phyloP scores from a whole-genome alignment of 2,797 vertebrate species.

The Otolemur crassicaudatus region DNA sequence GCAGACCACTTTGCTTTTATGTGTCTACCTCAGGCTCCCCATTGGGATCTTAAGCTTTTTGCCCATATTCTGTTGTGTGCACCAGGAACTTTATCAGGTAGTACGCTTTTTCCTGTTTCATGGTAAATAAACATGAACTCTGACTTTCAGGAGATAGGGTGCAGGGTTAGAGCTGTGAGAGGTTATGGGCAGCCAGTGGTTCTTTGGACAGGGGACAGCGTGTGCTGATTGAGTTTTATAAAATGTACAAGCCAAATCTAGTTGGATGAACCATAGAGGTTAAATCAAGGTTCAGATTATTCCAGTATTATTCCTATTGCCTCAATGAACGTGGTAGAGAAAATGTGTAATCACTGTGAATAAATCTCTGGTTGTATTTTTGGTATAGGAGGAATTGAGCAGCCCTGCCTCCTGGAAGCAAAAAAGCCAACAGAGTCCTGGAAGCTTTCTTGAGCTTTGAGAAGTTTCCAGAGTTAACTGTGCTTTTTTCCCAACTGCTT shows the following conservation, averaged over 20 bases:
- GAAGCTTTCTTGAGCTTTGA: slow-evolving; percentile 44
- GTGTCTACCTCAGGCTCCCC: background rate
- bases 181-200: background rate
- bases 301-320: background rate
- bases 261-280: background rate
- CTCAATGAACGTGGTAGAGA: background rate
- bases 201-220: background rate
- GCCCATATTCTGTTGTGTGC: background rate
- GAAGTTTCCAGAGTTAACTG: slow-evolving; percentile 30
- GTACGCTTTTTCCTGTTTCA: background rate
- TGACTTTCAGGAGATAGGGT: background rate
- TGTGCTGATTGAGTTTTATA: background rate
- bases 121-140: background rate
- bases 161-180: background rate
- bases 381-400: background rate
- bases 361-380: slow-evolving; percentile 13
- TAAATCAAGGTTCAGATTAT: background rate
- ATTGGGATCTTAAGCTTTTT: background rate
- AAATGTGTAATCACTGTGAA: background rate
- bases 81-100: background rate
- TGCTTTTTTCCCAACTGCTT: slow-evolving; percentile 13
- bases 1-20: background rate
- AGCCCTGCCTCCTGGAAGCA: background rate
- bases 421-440: background rate
- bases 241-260: background rate